These are phyloP conservation scores for Porites divaricata DNA, from an alignment of 92 coral and sea anemone species.

Conservation along the genomic window DNA sequence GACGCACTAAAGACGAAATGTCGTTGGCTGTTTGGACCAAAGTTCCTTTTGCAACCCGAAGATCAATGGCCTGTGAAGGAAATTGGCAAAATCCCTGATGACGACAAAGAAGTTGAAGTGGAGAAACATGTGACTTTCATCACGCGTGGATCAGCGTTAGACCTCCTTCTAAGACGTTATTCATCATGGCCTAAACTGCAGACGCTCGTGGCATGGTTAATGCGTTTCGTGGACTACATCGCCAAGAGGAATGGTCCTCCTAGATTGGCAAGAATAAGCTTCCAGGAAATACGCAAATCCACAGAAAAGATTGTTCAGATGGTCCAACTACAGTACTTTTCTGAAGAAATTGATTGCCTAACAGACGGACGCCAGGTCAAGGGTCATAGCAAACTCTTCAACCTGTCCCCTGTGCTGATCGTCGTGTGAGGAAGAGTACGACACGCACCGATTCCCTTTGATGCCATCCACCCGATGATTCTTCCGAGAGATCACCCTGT, in stretches of 20 bases:
- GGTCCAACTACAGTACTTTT: constrained; percentile 43
- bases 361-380: constrained; percentile 26
- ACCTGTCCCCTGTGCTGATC: constrained; percentile 16
- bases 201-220: not conserved
- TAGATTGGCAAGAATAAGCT: not conserved
- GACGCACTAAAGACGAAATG: constrained; percentile 31
- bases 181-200: no score
- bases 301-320: constrained; percentile 30
- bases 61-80: constrained; percentile 59
- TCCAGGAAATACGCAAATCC: constrained; percentile 35
- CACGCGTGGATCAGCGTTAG: no score
- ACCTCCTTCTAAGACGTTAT: no score
- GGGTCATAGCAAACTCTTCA: constrained; percentile 54
- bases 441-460: constrained; percentile 43
- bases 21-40: constrained; percentile 59
- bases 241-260: not conserved
- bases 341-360: constrained; percentile 37
- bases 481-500: constrained; percentile 58
- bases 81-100: constrained; percentile 44
- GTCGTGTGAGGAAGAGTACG: constrained; percentile 17
- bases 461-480: constrained; percentile 49
- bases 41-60: constrained; percentile 49
- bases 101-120: constrained; percentile 53
- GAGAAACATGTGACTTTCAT: constrained; percentile 22
- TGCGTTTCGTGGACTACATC: constrained; percentile 37